Conservation (phyloP, 2,113 vertebrate species). For the Tragelaphus scriptus region DNA sequence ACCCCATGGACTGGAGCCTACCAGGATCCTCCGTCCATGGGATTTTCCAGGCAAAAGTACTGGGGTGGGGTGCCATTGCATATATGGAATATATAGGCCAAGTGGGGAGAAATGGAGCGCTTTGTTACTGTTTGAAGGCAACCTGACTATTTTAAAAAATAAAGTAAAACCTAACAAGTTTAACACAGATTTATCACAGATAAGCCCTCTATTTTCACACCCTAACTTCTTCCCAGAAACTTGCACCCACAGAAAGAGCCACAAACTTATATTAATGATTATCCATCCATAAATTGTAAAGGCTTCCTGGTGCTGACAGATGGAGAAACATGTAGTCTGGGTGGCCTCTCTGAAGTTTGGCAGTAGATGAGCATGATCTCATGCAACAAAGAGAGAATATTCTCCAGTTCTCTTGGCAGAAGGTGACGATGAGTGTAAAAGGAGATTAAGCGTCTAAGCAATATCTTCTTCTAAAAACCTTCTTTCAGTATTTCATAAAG, state of each 20-base stretch:
- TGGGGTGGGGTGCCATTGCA: too few relatives aligned
- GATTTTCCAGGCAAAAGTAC: too few relatives aligned
- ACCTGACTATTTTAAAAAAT: neutral
- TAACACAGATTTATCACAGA: neutral
- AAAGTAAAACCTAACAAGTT: neutral
- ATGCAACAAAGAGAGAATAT: conserved; percentile 41
- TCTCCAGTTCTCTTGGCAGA: conserved; percentile 35
- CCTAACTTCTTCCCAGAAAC: neutral
- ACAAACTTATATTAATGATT: neutral
- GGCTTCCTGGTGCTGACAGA: conserved; percentile 40
- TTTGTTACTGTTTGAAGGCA: neutral
- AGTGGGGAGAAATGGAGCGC: neutral
- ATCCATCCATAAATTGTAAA: neutral
- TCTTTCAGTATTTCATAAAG: conserved; percentile 5
- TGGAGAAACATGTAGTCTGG: neutral
- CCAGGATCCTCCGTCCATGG: too few relatives aligned
- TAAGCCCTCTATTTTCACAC: neutral
- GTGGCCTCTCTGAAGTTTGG: conserved; percentile 41
- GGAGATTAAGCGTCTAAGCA: neutral
- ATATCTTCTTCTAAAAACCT: conserved; percentile 2
- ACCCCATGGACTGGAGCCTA: too few relatives aligned
- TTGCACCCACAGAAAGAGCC: neutral
- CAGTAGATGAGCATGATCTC: conserved; percentile 31
- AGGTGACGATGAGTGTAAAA: neutral
- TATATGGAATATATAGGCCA: neutral